A percentile compares a stretch with the other conserved stretches of the same genome.
Evolutionary conservation across 2,113 vertebrate genomes (phyloP).

Genomic region (Aspiorhynchus laticeps): DNA sequence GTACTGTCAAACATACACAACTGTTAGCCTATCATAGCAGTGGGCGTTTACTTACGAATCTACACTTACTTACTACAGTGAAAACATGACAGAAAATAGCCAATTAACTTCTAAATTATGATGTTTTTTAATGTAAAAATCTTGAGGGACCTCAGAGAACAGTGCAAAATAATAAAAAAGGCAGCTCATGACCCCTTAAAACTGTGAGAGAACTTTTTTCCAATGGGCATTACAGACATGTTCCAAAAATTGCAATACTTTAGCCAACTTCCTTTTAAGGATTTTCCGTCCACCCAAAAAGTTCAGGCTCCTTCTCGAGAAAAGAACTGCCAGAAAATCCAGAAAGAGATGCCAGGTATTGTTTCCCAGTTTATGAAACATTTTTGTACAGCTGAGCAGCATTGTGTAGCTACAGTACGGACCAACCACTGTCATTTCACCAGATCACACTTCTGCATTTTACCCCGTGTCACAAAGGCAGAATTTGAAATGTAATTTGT

Average conservation of each 20-base stretch:
- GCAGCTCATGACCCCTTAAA: not conserved
- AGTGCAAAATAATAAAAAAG: too few relatives aligned
- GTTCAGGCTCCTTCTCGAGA: slow-evolving; percentile 5
- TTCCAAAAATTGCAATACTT: slow-evolving; percentile 2
- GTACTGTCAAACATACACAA: too few relatives aligned
- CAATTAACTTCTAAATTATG: too few relatives aligned
- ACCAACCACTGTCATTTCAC: slow-evolving; percentile 35
- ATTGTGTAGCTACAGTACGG: slow-evolving; percentile 48
- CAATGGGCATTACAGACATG: not conserved
- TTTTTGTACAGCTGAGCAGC: slow-evolving; percentile 50
- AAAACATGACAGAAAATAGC: too few relatives aligned
- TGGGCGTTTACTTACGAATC: too few relatives aligned
- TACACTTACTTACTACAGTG: too few relatives aligned
- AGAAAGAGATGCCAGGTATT: slow-evolving; percentile 12
- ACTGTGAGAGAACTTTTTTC: slow-evolving; percentile 19
- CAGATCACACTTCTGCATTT: slow-evolving; percentile 31
- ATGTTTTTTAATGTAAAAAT: too few relatives aligned
- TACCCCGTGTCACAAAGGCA: slow-evolving; percentile 39
- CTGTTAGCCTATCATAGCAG: too few relatives aligned
- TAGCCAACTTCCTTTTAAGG: slow-evolving; percentile 17
- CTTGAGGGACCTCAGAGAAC: too few relatives aligned
- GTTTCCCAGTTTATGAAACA: slow-evolving; percentile 45
- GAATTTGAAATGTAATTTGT: slow-evolving; percentile 45
- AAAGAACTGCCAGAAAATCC: slow-evolving; percentile 30
- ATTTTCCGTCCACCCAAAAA: slow-evolving; percentile 7